These are phyloP conservation scores for Ianthella basta DNA, from an alignment of 37 sponge, comb jelly and placozoan genomes.

Conservation along the genomic window DNA sequence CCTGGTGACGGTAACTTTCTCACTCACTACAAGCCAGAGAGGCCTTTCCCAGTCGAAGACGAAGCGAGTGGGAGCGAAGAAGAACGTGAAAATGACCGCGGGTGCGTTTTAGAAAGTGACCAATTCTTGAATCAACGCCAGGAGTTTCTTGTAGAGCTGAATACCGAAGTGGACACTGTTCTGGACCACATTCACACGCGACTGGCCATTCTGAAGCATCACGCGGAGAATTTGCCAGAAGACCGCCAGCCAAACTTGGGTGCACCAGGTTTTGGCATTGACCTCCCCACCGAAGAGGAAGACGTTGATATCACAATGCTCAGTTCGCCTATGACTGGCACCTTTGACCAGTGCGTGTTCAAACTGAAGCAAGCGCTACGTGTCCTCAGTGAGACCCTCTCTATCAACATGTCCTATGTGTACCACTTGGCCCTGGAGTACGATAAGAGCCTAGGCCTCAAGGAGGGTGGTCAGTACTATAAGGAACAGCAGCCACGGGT, in stretches of 20 bases:
- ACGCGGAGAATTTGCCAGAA: neutral
- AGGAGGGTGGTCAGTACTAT: neutral
- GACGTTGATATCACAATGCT: neutral
- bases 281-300: too few species aligned
- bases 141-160: neutral
- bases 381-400: slow-evolving; percentile 22
- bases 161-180: neutral
- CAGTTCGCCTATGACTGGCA: too few species aligned
- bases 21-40: too few species aligned
- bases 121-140: too few species aligned
- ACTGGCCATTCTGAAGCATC: neutral
- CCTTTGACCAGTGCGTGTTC: neutral
- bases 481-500: neutral
- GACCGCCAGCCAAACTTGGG: neutral
- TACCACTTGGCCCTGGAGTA: slow-evolving; percentile 1
- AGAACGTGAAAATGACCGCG: too few species aligned
- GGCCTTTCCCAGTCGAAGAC: too few species aligned
- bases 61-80: too few species aligned
- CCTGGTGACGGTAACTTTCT: too few species aligned
- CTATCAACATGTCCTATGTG: slow-evolving; percentile 16
- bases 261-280: too few species aligned
- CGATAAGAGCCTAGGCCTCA: slow-evolving; percentile 4
- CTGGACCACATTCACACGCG: neutral
- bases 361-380: neutral
- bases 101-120: too few species aligned